These are phyloP conservation scores for Operophtera brumata DNA, from an alignment of 2,888 invertebrate genomes.

Conservation along the genomic window DNA sequence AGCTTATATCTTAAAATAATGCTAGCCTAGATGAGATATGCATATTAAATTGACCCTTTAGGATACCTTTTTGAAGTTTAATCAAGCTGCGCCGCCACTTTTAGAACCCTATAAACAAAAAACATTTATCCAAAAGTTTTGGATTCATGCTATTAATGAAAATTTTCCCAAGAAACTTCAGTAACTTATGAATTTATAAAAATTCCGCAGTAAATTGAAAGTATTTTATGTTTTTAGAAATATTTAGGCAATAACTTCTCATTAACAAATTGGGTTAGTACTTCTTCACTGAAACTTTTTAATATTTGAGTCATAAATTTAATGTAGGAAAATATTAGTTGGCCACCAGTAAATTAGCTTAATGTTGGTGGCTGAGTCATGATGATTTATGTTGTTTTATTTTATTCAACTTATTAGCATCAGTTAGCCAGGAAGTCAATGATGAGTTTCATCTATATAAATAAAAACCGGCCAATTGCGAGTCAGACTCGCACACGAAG, in stretches of 20 bases:
- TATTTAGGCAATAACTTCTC: slow-evolving; percentile 5
- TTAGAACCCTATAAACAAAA: slow-evolving; percentile 9
- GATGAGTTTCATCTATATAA: too few species aligned
- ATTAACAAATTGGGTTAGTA: background rate
- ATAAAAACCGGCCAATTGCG: too few species aligned
- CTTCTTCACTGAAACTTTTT: slow-evolving; percentile 17
- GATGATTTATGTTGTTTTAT: slow-evolving; percentile 5
- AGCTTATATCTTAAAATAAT: too few species aligned
- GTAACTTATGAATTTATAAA: slow-evolving; percentile 8
- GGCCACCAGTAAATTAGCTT: slow-evolving; percentile 20
- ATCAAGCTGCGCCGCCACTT: background rate
- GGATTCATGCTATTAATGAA: slow-evolving; percentile 2
- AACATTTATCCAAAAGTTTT: slow-evolving; percentile 6
- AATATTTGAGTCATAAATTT: slow-evolving; percentile 29
- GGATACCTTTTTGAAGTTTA: background rate
- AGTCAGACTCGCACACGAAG: too few species aligned
- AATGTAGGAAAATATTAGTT: slow-evolving; percentile 24
- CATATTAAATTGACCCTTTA: background rate
- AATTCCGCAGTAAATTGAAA: slow-evolving; percentile 8
- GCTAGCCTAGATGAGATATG: background rate
- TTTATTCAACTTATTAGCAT: too few species aligned
- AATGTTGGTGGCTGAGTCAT: slow-evolving; percentile 16
- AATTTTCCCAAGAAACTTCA: slow-evolving; percentile 2
- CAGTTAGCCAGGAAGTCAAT: too few species aligned
- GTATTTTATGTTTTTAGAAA: slow-evolving; percentile 4